Percentiles rank a stretch among this genome's conserved stretches.
phyloP scores from a whole-genome alignment of 2,888 invertebrate genomes.

The Spodoptera exigua region DNA sequence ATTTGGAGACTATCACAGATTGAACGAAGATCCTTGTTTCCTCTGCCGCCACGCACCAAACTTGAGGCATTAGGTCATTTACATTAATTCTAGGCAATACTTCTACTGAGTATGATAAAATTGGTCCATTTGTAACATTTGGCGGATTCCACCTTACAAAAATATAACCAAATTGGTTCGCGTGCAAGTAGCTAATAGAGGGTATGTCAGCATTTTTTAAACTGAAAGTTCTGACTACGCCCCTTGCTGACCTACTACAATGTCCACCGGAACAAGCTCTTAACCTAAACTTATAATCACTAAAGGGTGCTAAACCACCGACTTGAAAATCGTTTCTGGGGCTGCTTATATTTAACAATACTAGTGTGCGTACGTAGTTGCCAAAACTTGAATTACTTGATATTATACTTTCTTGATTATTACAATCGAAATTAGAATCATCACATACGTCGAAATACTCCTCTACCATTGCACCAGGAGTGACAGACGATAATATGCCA shows the following conservation, averaged over 20 bases:
- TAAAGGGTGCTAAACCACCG: conserved; percentile 75
- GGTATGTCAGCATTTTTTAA: conserved; percentile 73
- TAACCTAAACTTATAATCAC: conserved; percentile 80
- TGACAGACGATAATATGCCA: conserved; percentile 72
- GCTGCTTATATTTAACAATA: conserved; percentile 67
- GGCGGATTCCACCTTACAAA: conserved; percentile 77
- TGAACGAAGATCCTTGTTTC: conserved; percentile 58
- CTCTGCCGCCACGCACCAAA: conserved; percentile 71
- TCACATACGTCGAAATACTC: conserved; percentile 79
- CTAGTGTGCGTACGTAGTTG: conserved; percentile 68
- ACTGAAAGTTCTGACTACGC: conserved; percentile 73
- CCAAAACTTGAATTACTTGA: conserved; percentile 68
- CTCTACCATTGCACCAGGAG: conserved; percentile 74
- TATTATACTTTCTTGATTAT: conserved; percentile 63
- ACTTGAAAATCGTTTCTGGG: conserved; percentile 69
- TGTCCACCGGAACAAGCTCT: conserved; percentile 71
- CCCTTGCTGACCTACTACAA: conserved; percentile 77
- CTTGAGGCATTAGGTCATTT: conserved; percentile 65
- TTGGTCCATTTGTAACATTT: conserved; percentile 75
- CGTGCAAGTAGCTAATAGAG: conserved; percentile 57
- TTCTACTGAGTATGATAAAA: conserved; percentile 78
- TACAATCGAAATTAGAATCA: conserved; percentile 64
- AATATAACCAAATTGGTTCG: conserved; percentile 65
- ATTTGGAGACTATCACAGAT: conserved; percentile 63
- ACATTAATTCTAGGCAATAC: conserved; percentile 66